Evolutionary conservation across 2,113 vertebrate genomes (phyloP), one percentile per base, ranked within the genome.

Genomic region (Probosciger aterrimus): DNA sequence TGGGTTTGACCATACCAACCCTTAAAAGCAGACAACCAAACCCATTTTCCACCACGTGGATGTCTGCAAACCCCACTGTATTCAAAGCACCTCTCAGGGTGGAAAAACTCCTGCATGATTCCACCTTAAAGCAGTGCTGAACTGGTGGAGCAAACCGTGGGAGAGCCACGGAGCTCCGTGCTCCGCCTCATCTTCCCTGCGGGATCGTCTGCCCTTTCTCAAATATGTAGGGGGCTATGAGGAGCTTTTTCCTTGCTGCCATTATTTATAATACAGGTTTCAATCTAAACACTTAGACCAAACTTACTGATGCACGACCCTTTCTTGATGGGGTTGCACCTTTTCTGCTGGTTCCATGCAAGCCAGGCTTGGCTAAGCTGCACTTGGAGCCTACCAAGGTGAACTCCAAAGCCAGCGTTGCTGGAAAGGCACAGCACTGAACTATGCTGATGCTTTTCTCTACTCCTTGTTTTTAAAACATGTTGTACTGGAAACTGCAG

Each of bases 91-190:
- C 9, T 65, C 63, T 81, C 9, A 2, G 30, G 5, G 22, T 78
- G 44, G 62, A n/a, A 79, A 75, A 89, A 41, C 37, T 86, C 27
- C 25, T n/a, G 4, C 7, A 8, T 81, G 27, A 68, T 82, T 79
- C 73, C 41, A 25, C 57, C 65, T 47, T 55, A 81, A 82, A 84
- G 64, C 55, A 23, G 44, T 0, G 0, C 33, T 30, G 41, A 73
- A 39, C 43, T 86, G 2, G 2, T 3, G 9, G 44, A 68, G 39
- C 31, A 55, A 60, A 30, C 3, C 0, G 30, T 16, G 1, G 8
- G 27, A 62, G 37, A 91, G 35, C 18, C 60, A 10, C 7, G 33
- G 65, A 69, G 35, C 53, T 39, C 25, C 1, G 1, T 11, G 2
- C 57, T 44, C 86, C 62, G 59, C 24, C 55, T 57, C 17, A 0